Evolutionary conservation across 2,113 vertebrate species (phyloP).

Genomic region (Plotosus lineatus): DNA sequence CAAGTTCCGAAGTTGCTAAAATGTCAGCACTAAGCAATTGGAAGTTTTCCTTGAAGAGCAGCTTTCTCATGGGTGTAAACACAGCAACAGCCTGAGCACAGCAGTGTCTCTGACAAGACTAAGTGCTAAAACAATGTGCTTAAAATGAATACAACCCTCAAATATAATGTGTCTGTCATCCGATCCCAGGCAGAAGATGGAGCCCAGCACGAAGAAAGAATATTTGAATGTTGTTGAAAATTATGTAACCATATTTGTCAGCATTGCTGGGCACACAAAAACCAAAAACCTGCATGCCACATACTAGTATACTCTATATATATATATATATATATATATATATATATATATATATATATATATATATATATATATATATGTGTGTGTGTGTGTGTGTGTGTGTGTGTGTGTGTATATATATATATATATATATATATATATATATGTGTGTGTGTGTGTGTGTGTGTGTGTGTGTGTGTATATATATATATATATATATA

Average conservation of each 20-base stretch:
- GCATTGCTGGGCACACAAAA: constrained; percentile 61
- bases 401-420: no score
- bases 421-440: no score
- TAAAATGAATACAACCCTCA: constrained; percentile 59
- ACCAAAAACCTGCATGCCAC: constrained; percentile 58
- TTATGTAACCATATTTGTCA: constrained; percentile 60
- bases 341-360: no score
- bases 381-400: no score
- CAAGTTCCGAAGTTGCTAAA: not conserved
- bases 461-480: no score
- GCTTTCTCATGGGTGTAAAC: constrained; percentile 2
- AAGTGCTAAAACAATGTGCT: constrained; percentile 54
- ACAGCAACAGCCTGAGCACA: not conserved
- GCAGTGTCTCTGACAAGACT: constrained; percentile 5
- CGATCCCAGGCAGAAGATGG: constrained; percentile 56
- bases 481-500: no score
- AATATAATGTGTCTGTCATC: constrained; percentile 66
- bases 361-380: no score
- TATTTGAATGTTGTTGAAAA: constrained; percentile 63
- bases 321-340: no score
- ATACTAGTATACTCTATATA: no score
- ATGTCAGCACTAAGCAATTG: not conserved
- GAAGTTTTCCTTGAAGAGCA: constrained; percentile 7
- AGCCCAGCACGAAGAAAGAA: constrained; percentile 43
- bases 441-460: no score